phyloP scores from a whole-genome alignment of 1,140 invertebrate genomes.

The Aphelenchoides besseyi region DNA sequence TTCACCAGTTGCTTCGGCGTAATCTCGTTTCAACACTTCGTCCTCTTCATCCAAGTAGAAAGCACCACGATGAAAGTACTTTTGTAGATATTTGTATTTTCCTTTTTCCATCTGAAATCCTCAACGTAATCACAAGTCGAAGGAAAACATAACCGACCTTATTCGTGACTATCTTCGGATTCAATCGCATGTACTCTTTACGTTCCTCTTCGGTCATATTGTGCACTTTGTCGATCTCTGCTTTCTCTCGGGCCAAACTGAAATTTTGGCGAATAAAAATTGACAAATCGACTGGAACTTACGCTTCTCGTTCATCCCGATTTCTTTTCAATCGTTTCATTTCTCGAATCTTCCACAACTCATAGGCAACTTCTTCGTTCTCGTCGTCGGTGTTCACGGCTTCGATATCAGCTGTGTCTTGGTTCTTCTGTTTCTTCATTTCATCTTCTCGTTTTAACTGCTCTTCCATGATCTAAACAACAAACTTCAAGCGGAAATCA shows the following conservation, averaged over 20 bases:
- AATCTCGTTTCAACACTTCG: constrained; percentile 86
- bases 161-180: constrained; percentile 89
- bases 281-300: constrained; percentile 64
- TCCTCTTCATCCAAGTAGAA: constrained; percentile 96
- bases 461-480: constrained; percentile 76
- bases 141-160: constrained; percentile 68
- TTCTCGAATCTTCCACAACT: constrained; percentile 94
- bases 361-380: constrained; percentile 88
- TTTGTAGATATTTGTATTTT: constrained; percentile 99
- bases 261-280: constrained; percentile 35
- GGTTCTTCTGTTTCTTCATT: constrained; percentile 67
- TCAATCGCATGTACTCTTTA: constrained; percentile 78
- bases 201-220: constrained; percentile 95
- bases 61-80: constrained; percentile 97
- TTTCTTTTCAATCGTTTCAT: constrained; percentile 91
- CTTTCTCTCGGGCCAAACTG: constrained; percentile 72
- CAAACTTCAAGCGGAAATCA: constrained; percentile 18
- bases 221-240: constrained; percentile 83
- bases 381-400: constrained; percentile 94
- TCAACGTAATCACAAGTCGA: not conserved
- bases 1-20: constrained; percentile 90
- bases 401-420: constrained; percentile 68
- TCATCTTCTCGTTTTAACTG: constrained; percentile 69
- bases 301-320: constrained; percentile 85
- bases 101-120: constrained; percentile 71